A percentile compares a stretch with the other conserved stretches of the same genome.
These are phyloP conservation scores for Meteorus sp. DNA, from an alignment of 1,140 invertebrate species.

Conservation along the genomic window DNA sequence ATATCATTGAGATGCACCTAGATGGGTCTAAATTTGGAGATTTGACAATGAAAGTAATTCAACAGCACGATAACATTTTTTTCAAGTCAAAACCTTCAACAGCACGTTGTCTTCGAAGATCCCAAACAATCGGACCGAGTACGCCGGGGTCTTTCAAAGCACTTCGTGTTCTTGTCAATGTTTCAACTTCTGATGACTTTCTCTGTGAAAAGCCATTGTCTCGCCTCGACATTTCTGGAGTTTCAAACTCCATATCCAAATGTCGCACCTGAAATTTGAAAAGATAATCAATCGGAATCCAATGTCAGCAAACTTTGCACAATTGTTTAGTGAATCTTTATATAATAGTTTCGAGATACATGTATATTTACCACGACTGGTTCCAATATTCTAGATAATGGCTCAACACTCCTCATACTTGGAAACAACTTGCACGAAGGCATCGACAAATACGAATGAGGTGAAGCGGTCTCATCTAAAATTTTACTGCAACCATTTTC, in stretches of 20 bases:
- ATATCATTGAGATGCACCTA: not conserved
- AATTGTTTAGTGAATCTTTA: not conserved
- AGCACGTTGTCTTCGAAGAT: conserved; percentile 61
- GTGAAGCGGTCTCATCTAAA: conserved; percentile 51
- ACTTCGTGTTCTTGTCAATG: conserved; percentile 48
- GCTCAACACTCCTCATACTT: conserved; percentile 70
- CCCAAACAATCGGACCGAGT: conserved; percentile 81
- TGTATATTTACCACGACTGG: conserved; percentile 58
- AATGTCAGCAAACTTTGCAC: not conserved
- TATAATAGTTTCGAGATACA: not conserved
- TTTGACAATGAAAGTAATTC: not conserved
- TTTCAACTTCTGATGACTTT: conserved; percentile 31
- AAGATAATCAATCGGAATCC: not conserved
- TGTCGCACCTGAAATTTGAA: conserved; percentile 41
- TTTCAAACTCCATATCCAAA: conserved; percentile 48
- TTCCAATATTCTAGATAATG: conserved; percentile 75
- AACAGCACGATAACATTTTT: not conserved
- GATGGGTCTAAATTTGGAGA: conserved; percentile 2
- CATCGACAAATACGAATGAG: conserved; percentile 79
- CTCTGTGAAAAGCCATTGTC: conserved; percentile 26
- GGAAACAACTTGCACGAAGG: conserved; percentile 79
- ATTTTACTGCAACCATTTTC: conserved; percentile 40
- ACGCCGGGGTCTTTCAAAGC: conserved; percentile 74
- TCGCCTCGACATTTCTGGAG: conserved; percentile 40
- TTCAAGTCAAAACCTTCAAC: conserved; percentile 39